Percentiles rank a stretch among this genome's conserved stretches.
phyloP scores from a whole-genome alignment of 2,797 vertebrate species.

The Threskiornis aethiopicus region DNA sequence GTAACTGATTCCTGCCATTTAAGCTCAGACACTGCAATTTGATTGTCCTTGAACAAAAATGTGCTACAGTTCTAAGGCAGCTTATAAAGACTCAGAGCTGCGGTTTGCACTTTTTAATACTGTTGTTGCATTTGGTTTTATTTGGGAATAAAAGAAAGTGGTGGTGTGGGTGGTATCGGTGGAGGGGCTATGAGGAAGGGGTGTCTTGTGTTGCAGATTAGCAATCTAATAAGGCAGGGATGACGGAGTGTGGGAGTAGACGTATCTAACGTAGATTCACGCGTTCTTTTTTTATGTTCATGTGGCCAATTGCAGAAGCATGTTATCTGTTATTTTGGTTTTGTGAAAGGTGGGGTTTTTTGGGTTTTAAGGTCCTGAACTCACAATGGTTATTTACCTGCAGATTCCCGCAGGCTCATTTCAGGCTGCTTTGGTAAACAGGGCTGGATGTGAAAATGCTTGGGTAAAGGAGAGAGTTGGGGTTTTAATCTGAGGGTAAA shows the following conservation, averaged over 20 bases:
- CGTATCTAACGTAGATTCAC: background rate
- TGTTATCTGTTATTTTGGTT: background rate
- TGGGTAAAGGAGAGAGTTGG: background rate
- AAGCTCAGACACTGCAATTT: background rate
- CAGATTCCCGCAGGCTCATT: background rate
- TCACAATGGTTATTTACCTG: background rate
- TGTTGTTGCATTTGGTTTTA: background rate
- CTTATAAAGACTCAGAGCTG: background rate
- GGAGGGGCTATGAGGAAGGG: background rate
- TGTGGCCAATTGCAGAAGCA: background rate
- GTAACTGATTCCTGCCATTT: background rate
- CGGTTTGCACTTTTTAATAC: background rate
- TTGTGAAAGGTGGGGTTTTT: fast-evolving
- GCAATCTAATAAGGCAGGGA: background rate
- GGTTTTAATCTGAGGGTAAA: conserved; percentile 17
- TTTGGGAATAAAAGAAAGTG: background rate
- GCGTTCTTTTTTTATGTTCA: background rate
- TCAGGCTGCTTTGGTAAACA: background rate
- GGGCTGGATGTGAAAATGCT: background rate
- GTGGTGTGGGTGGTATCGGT: background rate
- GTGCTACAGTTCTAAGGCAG: background rate
- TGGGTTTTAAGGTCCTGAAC: background rate
- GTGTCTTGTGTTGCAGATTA: background rate
- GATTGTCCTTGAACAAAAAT: background rate
- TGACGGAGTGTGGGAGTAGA: background rate